These are phyloP conservation scores for Monochamus saltuarius DNA, from an alignment of 1,140 invertebrate genomes.

Conservation along the genomic window DNA sequence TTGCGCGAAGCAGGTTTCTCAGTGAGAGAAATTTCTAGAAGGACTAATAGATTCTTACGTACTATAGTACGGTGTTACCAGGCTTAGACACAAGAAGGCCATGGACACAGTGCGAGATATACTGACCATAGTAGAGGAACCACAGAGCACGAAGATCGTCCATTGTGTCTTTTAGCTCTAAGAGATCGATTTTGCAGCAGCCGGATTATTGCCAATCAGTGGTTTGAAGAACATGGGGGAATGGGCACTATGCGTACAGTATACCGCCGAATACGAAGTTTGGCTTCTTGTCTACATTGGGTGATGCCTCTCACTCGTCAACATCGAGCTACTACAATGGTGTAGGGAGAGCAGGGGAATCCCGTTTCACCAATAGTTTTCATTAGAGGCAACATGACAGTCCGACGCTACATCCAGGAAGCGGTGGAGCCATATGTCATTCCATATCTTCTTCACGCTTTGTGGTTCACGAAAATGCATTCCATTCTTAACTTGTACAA, in stretches of 20 bases:
- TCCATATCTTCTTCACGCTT: constrained; percentile 24
- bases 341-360: constrained; percentile 10
- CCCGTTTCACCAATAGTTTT: no score
- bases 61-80: constrained; percentile 14
- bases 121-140: constrained; percentile 9
- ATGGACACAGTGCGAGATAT: constrained; percentile 7
- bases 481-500: no score
- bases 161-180: constrained; percentile 14
- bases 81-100: constrained; percentile 21
- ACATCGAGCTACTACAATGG: constrained; percentile 20
- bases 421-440: constrained; percentile 21
- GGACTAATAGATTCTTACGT: background rate
- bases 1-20: constrained; percentile 10
- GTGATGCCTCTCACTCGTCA: constrained; percentile 19
- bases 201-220: constrained; percentile 17
- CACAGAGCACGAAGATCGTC: constrained; percentile 13
- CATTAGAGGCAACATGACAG: constrained; percentile 20
- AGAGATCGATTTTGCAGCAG: constrained; percentile 11
- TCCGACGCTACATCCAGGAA: constrained; percentile 18
- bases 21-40: constrained; percentile 9
- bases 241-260: constrained; percentile 15
- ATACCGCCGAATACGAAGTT: constrained; percentile 19
- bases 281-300: constrained; percentile 17
- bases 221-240: constrained; percentile 22
- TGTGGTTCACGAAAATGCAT: no score